Evolutionary conservation across 2,888 invertebrate species (phyloP), one percentile per base, ranked within the genome.

Genomic region (Tetranychus truncatus): DNA sequence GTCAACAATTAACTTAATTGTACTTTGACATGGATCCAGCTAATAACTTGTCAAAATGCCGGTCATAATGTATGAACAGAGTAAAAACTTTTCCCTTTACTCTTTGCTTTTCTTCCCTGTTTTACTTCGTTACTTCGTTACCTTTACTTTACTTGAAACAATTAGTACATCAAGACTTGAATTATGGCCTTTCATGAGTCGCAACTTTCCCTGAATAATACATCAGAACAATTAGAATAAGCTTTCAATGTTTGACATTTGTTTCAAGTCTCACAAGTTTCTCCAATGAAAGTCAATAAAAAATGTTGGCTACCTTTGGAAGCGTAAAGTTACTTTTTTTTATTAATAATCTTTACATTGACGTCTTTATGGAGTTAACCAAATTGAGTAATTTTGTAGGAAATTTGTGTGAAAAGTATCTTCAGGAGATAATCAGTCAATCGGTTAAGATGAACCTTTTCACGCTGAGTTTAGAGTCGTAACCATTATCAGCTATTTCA

Each of bases 1-100:
- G 55, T 55, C 55, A 55, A 55, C 55, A 55, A 55, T 55, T 55
- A 55, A 55, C 55, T 55, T 55, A 55, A 55, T 55, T 55, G 55
- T 55, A 55, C 55, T 55, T 55, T 55, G 55, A 55, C 55, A 55
- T 55, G 55, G 55, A 55, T 55, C 55, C 55, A 15, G 15, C 7
- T 55, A 55, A 55, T 55, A 55, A 55, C 55, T 55, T 55, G 55
- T 55, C 55, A 55, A 15, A 55, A 55, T 55, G 34, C 55, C 55
- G 55, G 55, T 55, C 55, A 55, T 55, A 55, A 55, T 15, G 55
- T 15, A 55, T 34, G 34, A 34, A 34, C 34, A 55, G 55, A 55
- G 55, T 15, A 9, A 55, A 46, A 55, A 15, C 55, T 55, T 34
- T 34, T 34, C 34, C 34, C 34, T 34, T 34, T 34, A 34, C 34